Conservation (phyloP, 2,113 vertebrate genomes). For the Drymodes brunneopygia region DNA sequence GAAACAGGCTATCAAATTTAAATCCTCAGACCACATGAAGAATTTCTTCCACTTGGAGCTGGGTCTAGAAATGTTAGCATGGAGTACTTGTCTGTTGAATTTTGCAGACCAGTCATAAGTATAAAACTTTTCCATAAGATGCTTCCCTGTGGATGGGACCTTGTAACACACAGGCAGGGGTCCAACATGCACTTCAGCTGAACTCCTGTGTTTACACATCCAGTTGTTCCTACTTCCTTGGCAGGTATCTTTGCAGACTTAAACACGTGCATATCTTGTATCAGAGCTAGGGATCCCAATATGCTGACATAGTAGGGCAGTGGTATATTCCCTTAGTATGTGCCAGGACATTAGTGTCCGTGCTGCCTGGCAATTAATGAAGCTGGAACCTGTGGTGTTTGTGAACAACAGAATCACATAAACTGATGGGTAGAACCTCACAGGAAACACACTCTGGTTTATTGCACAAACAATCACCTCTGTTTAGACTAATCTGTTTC, state of each 20-base stretch:
- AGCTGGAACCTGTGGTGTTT: background rate
- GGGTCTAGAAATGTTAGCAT: background rate
- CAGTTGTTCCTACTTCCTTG: background rate
- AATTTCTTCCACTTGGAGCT: background rate
- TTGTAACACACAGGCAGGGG: background rate
- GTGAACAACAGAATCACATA: background rate
- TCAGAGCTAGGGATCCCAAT: background rate
- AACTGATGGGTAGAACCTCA: background rate
- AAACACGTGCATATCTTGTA: background rate
- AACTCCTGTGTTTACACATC: background rate
- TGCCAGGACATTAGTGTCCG: background rate
- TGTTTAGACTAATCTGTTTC: background rate
- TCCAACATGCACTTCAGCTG: background rate
- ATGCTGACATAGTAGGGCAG: background rate
- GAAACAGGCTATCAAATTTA: background rate
- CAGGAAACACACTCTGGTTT: background rate
- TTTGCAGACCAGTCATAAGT: background rate
- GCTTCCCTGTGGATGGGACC: background rate
- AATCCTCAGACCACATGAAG: fast-evolving
- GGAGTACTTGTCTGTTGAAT: background rate
- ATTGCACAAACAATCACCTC: background rate
- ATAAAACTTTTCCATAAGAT: background rate
- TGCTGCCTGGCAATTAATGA: background rate
- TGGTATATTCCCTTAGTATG: fast-evolving
- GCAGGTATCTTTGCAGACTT: background rate